Base-by-base conservation (phyloP, 30 jellyfish, hydroid and myxozoan species). In the Mastigias papua region DNA sequence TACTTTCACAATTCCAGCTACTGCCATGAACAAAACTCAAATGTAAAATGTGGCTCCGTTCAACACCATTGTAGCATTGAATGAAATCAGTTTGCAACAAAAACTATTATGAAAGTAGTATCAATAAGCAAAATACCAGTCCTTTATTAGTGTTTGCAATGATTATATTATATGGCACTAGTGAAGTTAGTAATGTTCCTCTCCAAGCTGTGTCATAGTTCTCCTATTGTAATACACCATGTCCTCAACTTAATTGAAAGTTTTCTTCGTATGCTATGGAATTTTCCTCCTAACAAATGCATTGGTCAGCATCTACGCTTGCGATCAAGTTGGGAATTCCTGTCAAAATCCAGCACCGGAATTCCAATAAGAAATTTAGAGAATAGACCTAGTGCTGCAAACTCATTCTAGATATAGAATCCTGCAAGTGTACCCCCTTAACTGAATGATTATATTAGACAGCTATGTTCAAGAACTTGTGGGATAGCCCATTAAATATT, bases 401-500 rank as follows among this genome's bases (percentile, higher is more conserved):
- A 11, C 19, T 10, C 26, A 22, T 10, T 63, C 35, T 1, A 25
- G 42, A 25, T n/a, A 27, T 19, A 63, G 42, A 63, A 26, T 23
- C 19, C 42, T 2, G 21, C 46, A 57, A 63, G 42, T 17, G 37
- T 25, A n/a, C 74, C 74, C 20, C 13, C 35, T 63, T 63, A 1
- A 20, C 42, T 8, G 7, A 25, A 1, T 22, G 74, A 63, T 63
- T 17, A 22, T 23, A 25, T 17, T 6, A n/a, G 74, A 20, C n/a
- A 1, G 74, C 42, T 25, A 13, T 23, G 23, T 63, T 63, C 74
- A 11, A 63, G 21, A 25, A 63, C 26, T 72, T 72, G 83, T 72
- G 83, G 83, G 34, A 72, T 5, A 33, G 19, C 15, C 37, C 35
- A 72, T 72, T 33, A 72, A 72, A 72, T 28, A 72, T 72, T 72